Evolutionary conservation across 2,888 invertebrate species (phyloP).

Genomic region (Eremobia ochroleuca): DNA sequence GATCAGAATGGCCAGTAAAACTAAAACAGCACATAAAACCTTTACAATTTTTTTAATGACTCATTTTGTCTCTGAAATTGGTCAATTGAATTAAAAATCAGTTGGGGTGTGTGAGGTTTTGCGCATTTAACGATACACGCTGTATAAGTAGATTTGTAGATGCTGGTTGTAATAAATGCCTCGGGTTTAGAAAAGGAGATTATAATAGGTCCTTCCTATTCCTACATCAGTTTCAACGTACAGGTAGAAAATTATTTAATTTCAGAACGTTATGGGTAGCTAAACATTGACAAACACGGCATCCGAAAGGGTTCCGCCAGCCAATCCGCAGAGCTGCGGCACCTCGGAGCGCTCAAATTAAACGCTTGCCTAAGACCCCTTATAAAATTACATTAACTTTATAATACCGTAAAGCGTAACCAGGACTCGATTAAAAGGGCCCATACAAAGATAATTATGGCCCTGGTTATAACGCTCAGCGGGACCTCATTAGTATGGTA

Average conservation of each 20-base stretch:
- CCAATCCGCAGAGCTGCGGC: conserved; percentile 57
- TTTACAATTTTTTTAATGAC: too few relatives aligned
- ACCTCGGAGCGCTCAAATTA: conserved; percentile 76
- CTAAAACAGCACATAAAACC: too few relatives aligned
- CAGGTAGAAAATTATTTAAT: conserved; percentile 43
- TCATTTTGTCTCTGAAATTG: too few relatives aligned
- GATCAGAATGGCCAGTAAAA: too few relatives aligned
- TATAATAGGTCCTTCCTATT: conserved; percentile 15
- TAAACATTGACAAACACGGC: conserved; percentile 41
- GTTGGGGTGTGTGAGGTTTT: too few relatives aligned
- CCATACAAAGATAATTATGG: conserved; percentile 82
- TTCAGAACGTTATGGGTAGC: conserved; percentile 32
- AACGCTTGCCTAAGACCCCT: conserved; percentile 76
- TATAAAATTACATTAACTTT: conserved; percentile 82
- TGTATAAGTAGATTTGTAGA: not conserved
- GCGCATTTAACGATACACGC: too few relatives aligned
- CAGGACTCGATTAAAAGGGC: conserved; percentile 80
- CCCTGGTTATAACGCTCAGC: conserved; percentile 72
- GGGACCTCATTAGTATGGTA: conserved; percentile 69
- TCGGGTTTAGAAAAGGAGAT: conserved; percentile 5
- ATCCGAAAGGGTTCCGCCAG: conserved; percentile 50
- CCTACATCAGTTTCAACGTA: conserved; percentile 18
- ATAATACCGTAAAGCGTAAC: conserved; percentile 78
- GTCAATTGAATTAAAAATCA: too few relatives aligned
- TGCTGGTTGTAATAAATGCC: conserved; percentile 20